Evolutionary conservation across 2,113 vertebrate species (phyloP).

Genomic region (Thermophis baileyi): DNA sequence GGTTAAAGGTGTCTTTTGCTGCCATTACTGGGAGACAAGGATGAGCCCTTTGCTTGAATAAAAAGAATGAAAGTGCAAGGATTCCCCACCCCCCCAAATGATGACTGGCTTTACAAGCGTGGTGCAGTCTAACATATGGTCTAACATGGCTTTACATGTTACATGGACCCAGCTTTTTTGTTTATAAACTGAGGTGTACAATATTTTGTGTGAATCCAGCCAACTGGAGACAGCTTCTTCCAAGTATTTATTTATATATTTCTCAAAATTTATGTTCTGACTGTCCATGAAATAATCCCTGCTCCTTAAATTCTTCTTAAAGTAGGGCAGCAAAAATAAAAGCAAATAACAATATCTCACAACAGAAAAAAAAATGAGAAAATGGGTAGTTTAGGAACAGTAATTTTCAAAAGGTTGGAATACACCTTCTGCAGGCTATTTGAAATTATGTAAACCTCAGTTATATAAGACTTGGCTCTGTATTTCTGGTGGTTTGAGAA

Average conservation of each 20-base stretch:
- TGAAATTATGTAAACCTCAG: background rate
- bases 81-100: fast-evolving
- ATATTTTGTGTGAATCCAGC: background rate
- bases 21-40: background rate
- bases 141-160: background rate
- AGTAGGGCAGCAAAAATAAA: background rate
- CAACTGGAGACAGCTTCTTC: background rate
- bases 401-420: background rate
- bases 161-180: background rate
- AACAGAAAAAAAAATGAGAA: background rate
- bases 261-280: background rate
- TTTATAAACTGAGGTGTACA: background rate
- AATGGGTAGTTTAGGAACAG: background rate
- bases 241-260: background rate
- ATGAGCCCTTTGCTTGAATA: background rate
- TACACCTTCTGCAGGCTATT: background rate
- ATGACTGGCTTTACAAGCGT: background rate
- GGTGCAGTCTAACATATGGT: background rate
- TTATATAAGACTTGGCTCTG: background rate
- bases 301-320: background rate
- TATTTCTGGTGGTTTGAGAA: background rate
- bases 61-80: background rate
- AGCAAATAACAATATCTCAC: background rate
- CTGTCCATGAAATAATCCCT: background rate
- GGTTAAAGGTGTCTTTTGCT: background rate